Evolutionary conservation across 2,113 vertebrate species (phyloP), one percentile per base, ranked within the genome.

Genomic region (Leucosticte australis): DNA sequence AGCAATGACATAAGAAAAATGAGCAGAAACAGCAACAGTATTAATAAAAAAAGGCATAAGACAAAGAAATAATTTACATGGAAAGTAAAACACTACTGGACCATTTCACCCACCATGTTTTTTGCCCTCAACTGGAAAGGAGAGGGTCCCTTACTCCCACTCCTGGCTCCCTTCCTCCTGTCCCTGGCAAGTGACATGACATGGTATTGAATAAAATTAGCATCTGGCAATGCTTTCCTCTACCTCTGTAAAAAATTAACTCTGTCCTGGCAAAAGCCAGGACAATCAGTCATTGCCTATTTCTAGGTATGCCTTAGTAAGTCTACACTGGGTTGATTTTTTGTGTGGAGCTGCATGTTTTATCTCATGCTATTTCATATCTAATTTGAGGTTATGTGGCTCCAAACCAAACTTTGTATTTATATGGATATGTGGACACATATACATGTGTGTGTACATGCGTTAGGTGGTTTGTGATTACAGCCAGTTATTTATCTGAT

Each of bases 361-460:
- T 71, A 23, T 13, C 23, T 55, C 27, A 27, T 0, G 0, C 35
- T 42, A 33, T 52, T 88, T 80, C 28, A 80, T 17, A n/a, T 10
- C 15, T 69, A 13, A n/a, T 65, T 53, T 62, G 31, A 11, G 23
- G 23, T 37, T 60, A 15, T 4, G 2, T 35, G 31, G 5, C 7
- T 56, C 41, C 37, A 90, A 28, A 82, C 5, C 23, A 68, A 67
- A 27, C 39, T 60, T 42, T 22, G 23, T 39, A 15, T 73, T 68
- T 47, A 27, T 30, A 5, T 11, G 21, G 41, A 18, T 39, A 42
- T 31, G 22, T 22, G n/a, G n/a, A 68, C 15, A 76, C 3, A 8
- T 12, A 15, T 0, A 33, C 1, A 2, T 14, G 7, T 16, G 12
- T 9, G 10, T 28, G 18, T 33, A 60, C 15, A 52, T 3, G 9